Evolutionary conservation across 1,140 invertebrate species (phyloP), one percentile per base, ranked within the genome.

Genomic region (Caenorhabditis brenneri): DNA sequence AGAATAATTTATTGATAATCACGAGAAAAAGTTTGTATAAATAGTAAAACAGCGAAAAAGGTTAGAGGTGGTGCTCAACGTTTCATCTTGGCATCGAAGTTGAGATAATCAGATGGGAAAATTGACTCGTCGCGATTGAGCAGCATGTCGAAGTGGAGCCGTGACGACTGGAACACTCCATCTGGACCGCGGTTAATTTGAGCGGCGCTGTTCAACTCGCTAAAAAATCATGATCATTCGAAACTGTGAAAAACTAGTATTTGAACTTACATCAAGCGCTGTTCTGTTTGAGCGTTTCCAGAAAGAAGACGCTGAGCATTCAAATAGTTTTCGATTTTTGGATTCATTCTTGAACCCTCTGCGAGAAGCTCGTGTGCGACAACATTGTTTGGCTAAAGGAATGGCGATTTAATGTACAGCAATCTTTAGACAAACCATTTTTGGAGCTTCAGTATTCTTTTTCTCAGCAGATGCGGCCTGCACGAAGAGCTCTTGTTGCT

Each of bases 151-250:
- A 81, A 78, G 33, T 85, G 84, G 24, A 85, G 84, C 33, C 84
- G 84, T 10, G 84, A 85, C 42, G 84, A 85, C 39, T 85, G 48
- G 78, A 85, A 85, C 22, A 81, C 80, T 29, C 80, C 80, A 29
- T 80, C 79, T 16, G 84, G 84, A 7, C 84, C 84, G 31, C 84
- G 84, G 33, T 85, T 85, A 29, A 82, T 85, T 22, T 85, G 81
- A 9, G 84, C 24, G 24, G 84, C 84, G 1, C 78, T 55, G 39
- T 84, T 84, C n/a, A 84, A 22, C 74, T 84, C 83, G 22, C 83
- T 84, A 31, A 79, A 80, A 49, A 79, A 2, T 9, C 9, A 27
- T 29, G 39, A 6, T 42, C 39, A 58, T 7, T 0, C 31, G 1
- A 15, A 7, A 24, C 24, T 22, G 4, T n/a, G 22, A 4, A 16